Evolutionary conservation across 2,888 invertebrate species (phyloP), one percentile per base, ranked within the genome.

Genomic region (Chrysolina haemoptera): DNA sequence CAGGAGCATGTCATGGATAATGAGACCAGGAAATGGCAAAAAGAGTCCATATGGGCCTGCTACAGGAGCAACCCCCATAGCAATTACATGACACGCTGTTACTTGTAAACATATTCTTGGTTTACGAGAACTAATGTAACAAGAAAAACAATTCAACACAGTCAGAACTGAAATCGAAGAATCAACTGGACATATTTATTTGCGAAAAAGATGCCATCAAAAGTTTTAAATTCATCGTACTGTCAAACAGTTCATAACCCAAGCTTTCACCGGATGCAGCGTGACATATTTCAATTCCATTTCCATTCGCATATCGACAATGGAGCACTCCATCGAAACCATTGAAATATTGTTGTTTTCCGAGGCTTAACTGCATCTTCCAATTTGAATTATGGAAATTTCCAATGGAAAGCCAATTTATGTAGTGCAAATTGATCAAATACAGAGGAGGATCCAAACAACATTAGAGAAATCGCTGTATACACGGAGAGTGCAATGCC

Each of bases 391-490:
- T 71, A 73, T 74, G 69, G 59, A 71, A 74, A 74, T 74, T 65
- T 71, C 70, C 63, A 66, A 73, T 69, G 41, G 70, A 73, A 74
- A 75, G 68, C 71, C 69, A 75, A 75, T 77, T 75, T 73, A 75
- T 73, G 75, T 69, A 59, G 73, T 74, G 68, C 66, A 72, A 74
- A 78, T 74, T 78, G 74, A 78, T 78, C 67, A 70, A 78, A 69
- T 64, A 62, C 59, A 71, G 68, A 71, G 73, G 67, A 71, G 66
- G 74, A 70, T 68, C 69, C 67, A 46, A 76, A 74, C 71, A 72
- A 72, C 77, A 73, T 72, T 74, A 68, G 40, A 43, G 48, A 40
- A 67, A 50, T 69, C 70, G 72, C 71, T 70, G 75, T 75, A 68
- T 70, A 71, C 69, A 70, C 40, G 65, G 46, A 50, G 69, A 76